Conservation (phyloP, 2,797 vertebrate genomes). For the Thunnus albacares region DNA sequence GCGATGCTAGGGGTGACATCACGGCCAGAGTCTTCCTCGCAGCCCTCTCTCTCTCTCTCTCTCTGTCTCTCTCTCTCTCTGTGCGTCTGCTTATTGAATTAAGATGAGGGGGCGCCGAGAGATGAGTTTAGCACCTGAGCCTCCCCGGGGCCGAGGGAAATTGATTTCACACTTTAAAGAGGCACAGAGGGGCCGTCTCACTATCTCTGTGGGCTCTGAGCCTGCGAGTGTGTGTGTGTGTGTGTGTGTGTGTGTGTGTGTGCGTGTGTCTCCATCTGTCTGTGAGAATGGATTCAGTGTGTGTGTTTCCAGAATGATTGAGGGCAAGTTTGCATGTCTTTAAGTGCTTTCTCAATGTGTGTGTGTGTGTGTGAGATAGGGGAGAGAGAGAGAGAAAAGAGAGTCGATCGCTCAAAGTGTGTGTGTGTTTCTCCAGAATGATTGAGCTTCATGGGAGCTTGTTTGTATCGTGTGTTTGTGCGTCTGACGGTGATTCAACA, state of each 20-base stretch:
- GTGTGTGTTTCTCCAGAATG: conserved; percentile 14
- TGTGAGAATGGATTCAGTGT: conserved; percentile 35
- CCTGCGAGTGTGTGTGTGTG: conserved; percentile 50
- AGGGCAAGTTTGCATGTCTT: conserved; percentile 57
- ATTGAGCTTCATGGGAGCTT: not conserved
- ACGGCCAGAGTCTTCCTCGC: conserved; percentile 72
- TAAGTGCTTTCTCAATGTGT: conserved; percentile 21
- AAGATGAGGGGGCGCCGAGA: conserved; percentile 83
- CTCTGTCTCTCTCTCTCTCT: not conserved
- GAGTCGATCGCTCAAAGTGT: conserved; percentile 24
- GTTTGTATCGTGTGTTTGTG: conserved; percentile 4
- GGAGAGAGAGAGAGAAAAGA: not conserved
- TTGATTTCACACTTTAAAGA: conserved; percentile 85
- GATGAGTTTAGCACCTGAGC: conserved; percentile 87
- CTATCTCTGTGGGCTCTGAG: conserved; percentile 49
- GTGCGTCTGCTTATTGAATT: conserved; percentile 84
- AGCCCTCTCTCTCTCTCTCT: conserved; percentile 5
- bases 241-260: conserved; percentile 49
- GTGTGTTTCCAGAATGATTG: conserved; percentile 44
- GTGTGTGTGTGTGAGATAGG: conserved; percentile 9
- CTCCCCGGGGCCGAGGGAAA: conserved; percentile 71
- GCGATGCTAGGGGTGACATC: conserved; percentile 79
- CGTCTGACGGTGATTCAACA: not conserved
- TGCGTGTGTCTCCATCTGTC: conserved; percentile 33
- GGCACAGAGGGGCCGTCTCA: conserved; percentile 62